A percentile compares a stretch with the other conserved stretches of the same genome.
phyloP scores from a whole-genome alignment of 2,113 vertebrate genomes.

The Oreotrochilus melanogaster region DNA sequence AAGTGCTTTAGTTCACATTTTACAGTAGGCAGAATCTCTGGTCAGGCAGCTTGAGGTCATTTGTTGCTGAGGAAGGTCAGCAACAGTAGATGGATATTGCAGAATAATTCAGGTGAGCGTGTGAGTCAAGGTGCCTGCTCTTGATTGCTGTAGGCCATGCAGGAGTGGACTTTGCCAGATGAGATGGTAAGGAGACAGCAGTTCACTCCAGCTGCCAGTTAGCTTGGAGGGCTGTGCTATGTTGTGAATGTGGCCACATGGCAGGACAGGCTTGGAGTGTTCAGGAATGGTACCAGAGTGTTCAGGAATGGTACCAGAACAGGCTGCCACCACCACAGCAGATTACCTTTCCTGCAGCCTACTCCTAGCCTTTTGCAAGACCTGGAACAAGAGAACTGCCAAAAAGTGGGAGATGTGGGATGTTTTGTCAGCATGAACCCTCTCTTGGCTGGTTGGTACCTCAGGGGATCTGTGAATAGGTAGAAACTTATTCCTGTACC shows the following conservation, averaged over 20 bases:
- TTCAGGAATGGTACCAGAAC: background rate
- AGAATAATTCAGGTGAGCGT: background rate
- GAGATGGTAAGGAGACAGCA: background rate
- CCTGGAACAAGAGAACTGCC: background rate
- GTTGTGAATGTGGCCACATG: background rate
- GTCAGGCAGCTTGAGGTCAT: background rate
- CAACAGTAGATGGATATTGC: background rate
- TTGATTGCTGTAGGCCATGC: background rate
- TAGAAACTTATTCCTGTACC: background rate
- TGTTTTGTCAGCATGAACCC: background rate
- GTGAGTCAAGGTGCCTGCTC: rapidly evolving
- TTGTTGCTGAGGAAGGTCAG: rapidly evolving
- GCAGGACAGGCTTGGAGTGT: background rate
- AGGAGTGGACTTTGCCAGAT: background rate
- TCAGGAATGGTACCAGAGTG: background rate
- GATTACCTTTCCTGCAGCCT: background rate
- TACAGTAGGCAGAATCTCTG: background rate
- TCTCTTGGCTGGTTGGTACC: background rate
- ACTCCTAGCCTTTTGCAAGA: background rate
- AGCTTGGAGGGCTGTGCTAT: background rate
- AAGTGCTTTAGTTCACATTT: background rate
- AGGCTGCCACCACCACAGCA: background rate
- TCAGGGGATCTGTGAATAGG: background rate
- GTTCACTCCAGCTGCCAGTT: background rate
- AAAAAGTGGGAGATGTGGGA: background rate